Conservation (phyloP, 2,888 invertebrate species). For the Perithous albicinctus region DNA sequence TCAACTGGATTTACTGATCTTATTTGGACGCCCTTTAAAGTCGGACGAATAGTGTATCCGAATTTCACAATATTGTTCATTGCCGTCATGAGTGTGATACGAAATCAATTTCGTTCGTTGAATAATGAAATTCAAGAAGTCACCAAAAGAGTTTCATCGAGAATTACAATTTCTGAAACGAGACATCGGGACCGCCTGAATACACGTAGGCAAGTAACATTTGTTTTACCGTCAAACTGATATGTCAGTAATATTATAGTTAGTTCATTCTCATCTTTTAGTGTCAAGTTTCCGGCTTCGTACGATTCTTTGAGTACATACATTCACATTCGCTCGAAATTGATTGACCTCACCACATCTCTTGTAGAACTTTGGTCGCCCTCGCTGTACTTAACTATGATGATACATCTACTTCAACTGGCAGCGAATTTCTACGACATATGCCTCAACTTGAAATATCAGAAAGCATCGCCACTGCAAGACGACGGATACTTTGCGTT, state of each 20-base stretch:
- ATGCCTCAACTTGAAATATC: neutral
- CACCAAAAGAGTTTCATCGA: neutral
- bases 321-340: conserved; percentile 29
- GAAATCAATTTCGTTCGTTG: too few relatives aligned
- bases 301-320: conserved; percentile 29
- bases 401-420: conserved; percentile 40
- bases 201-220: conserved; percentile 32
- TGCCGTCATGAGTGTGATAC: too few relatives aligned
- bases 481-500: neutral
- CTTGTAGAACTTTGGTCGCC: conserved; percentile 40
- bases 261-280: neutral
- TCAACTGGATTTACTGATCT: too few relatives aligned
- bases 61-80: too few relatives aligned
- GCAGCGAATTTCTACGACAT: conserved; percentile 28
- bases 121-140: too few relatives aligned
- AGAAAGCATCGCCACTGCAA: neutral
- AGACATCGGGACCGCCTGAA: neutral
- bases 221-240: too few relatives aligned
- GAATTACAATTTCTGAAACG: neutral
- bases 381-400: conserved; percentile 46
- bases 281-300: neutral
- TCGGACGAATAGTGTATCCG: too few relatives aligned
- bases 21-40: too few relatives aligned
- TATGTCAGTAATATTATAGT: neutral
- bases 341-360: conserved; percentile 25